Conservation (phyloP, 37 sponge, comb jelly and placozoan species). For the Eunapius fragilis region DNA sequence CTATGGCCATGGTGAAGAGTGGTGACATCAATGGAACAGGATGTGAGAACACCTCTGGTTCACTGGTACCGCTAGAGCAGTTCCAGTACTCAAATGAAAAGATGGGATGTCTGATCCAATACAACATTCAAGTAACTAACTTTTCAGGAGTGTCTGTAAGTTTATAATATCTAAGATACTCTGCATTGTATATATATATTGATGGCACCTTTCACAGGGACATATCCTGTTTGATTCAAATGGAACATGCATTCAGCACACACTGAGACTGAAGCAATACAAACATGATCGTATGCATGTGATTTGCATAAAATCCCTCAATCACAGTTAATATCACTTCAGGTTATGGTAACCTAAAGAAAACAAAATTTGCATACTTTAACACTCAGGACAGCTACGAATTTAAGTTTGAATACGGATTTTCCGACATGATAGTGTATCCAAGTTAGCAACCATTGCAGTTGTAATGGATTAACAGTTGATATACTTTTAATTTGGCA, state of each 20-base stretch:
- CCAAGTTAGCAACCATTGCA: neutral
- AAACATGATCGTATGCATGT: too few species aligned
- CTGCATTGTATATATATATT: too few species aligned
- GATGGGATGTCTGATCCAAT: slow-evolving; percentile 38
- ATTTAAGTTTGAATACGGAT: neutral
- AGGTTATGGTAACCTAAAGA: neutral
- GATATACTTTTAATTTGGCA: too few species aligned
- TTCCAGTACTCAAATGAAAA: slow-evolving; percentile 17
- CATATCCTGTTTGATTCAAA: slow-evolving; percentile 3
- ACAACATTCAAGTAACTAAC: slow-evolving; percentile 4
- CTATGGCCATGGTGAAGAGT: neutral
- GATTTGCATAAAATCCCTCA: too few species aligned
- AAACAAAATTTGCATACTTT: neutral
- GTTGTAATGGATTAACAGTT: too few species aligned
- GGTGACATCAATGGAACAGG: neutral
- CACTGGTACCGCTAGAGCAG: slow-evolving; percentile 13
- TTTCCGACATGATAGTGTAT: neutral
- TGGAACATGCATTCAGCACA: slow-evolving; percentile 2
- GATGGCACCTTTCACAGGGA: slow-evolving; percentile 4
- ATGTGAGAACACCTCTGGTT: neutral
- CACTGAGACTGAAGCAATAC: neutral
- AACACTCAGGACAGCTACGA: neutral
- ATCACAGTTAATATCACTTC: too few species aligned
- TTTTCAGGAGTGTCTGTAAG: slow-evolving; percentile 49
- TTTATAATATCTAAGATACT: too few species aligned